phyloP scores from a whole-genome alignment of 2,888 invertebrate genomes.

The Byasa hedistus region DNA sequence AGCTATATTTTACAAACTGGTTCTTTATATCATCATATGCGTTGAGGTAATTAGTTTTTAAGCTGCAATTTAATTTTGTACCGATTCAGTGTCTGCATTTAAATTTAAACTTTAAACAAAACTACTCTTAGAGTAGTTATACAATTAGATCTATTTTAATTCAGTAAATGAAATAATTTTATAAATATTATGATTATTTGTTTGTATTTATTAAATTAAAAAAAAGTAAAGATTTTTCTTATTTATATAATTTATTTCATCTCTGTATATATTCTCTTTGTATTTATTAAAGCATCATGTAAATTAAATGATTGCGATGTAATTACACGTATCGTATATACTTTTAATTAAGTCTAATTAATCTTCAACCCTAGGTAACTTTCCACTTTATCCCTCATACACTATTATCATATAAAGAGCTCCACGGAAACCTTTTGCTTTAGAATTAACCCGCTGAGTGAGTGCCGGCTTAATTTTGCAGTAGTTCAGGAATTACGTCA shows the following conservation, averaged over 20 bases:
- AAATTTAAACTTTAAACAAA: not conserved
- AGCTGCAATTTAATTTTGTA: not conserved
- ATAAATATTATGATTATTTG: too few relatives aligned
- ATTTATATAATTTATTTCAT: too few relatives aligned
- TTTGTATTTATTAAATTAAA: too few relatives aligned
- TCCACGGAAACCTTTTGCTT: constrained; percentile 24
- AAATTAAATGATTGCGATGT: not conserved
- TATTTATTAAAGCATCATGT: not conserved
- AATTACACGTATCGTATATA: not conserved
- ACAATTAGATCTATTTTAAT: too few relatives aligned
- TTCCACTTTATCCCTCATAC: not conserved
- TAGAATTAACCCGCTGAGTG: constrained; percentile 33
- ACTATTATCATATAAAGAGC: constrained; percentile 26
- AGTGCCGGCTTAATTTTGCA: constrained; percentile 51
- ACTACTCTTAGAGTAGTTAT: too few relatives aligned
- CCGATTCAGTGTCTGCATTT: not conserved
- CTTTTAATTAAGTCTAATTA: constrained; percentile 11
- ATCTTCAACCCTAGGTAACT: constrained; percentile 18
- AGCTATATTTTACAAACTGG: constrained; percentile 1
- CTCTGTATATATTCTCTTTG: not conserved
- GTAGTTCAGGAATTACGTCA: constrained; percentile 49
- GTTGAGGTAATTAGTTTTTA: not conserved
- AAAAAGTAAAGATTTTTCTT: too few relatives aligned
- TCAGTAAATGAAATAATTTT: too few relatives aligned
- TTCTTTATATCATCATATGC: not conserved